Evolutionary conservation across 2,113 vertebrate genomes (phyloP), one percentile per base, ranked within the genome.

Genomic region (Cebidichthys violaceus): DNA sequence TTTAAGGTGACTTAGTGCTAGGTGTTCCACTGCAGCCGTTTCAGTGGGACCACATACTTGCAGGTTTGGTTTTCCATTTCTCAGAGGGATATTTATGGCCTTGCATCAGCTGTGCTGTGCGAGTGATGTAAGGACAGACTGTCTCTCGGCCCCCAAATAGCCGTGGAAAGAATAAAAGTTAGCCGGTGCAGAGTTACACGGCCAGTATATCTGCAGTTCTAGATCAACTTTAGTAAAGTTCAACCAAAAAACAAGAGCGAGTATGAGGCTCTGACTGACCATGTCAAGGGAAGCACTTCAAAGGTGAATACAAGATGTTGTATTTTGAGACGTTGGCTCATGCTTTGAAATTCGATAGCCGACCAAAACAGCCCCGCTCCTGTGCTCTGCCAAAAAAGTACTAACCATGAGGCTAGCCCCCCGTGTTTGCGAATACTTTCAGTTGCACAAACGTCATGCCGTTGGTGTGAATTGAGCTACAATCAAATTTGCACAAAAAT

Each of bases 11-110:
- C 80, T 88, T 91, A 80, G 79, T 82, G 79, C 73, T 76, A 79
- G 88, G 88, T 88, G 83, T 80, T 88, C 75, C 79, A 20, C 73
- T 79, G 85, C 75, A 76, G 79, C 79, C 82, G 52, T 86, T 81
- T 60, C 8, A 0, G 75, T 66, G 20, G 22, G 22, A 76, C 59
- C 79, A 47, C 83, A 79, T 91, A 78, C 82, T 85, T 84, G 70
- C 76, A 89, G 89, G 84, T 91, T 93, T 81, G 81, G 84, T 87
- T 92, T 90, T 90, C 90, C 73, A 83, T 90, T 91, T 92, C 92
- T 91, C 90, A 82, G 89, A 86, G 92, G 86, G 91, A 90, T 95
- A 95, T 95, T 95, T 95, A 92, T 95, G 93, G 95, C 79, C 85
- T 93, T 86, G 89, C 86, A 93, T 93, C 92, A 93, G 92, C 90